Base-by-base conservation (phyloP, 2,797 vertebrate species). In the Sebastes nivosus region DNA sequence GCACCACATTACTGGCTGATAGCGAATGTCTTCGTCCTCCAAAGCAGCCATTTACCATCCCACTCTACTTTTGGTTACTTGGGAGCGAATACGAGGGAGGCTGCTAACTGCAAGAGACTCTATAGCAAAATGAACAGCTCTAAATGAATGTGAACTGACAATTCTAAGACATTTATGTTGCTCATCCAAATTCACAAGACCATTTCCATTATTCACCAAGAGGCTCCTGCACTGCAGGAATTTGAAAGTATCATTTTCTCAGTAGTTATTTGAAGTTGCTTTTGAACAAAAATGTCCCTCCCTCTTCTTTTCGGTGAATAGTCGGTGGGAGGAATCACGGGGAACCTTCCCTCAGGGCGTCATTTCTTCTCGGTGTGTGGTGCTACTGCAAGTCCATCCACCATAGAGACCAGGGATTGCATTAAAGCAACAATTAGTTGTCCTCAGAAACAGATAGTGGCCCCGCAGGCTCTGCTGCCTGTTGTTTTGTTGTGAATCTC, bases 361-460 rank as follows among this genome's bases (percentile, higher is more conserved):
- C 87, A 84, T 89, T 90, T 92, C 79, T 78, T 85, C 54, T 81
- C 66, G 50, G 54, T 66, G 71, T 77, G 72, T 32, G 30, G 10
- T 79, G 79, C 32, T 20, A 36, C 50, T 73, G 65, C 46, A 46
- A 58, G 70, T 76, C 67, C 76, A 77, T 61, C 84, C 63, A 75
- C 83, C 63, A 58, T 3, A 52, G 79, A 75, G 38, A 81, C 52
- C 64, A 70, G 42, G 27, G 60, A 80, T 72, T 32, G 67, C 61
- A 80, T 77, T 88, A 87, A 85, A 88, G 74, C 75, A 85, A 86
- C 90, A 84, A 88, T 93, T 93, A 88, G 67, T 79, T 71, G 75
- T 81, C 75, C 75, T 74, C 72, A 8, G 81, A 82, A 76, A 82
- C 66, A 72, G 72, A 79, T 67, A 76, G 66, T 13, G 29, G 42